phyloP scores from a whole-genome alignment of 1,140 invertebrate species.

The Tenebrio molitor region DNA sequence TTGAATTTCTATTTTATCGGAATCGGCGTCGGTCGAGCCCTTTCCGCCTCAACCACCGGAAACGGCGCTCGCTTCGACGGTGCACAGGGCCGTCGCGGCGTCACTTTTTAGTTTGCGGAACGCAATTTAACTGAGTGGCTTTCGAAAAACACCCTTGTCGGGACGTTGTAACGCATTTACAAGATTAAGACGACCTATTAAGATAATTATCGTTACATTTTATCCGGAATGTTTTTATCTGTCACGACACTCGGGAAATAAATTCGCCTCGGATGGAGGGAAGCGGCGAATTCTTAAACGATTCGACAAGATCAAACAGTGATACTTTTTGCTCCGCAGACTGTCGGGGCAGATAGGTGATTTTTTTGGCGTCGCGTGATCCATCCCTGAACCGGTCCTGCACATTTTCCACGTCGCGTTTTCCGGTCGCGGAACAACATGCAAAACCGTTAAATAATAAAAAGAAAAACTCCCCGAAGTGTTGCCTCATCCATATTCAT shows the following conservation, averaged over 20 bases:
- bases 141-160: slow-evolving; percentile 28
- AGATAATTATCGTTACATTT: slow-evolving; percentile 46
- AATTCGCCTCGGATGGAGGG: slow-evolving; percentile 2
- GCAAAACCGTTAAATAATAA: slow-evolving; percentile 34
- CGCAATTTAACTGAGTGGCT: slow-evolving; percentile 44
- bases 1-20: slow-evolving; percentile 22
- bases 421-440: slow-evolving; percentile 19
- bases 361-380: too few species aligned
- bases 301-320: background rate
- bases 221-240: slow-evolving; percentile 45
- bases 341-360: too few species aligned
- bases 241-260: slow-evolving; percentile 34
- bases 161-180: slow-evolving; percentile 44
- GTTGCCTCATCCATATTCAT: slow-evolving; percentile 54
- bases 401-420: slow-evolving; percentile 27
- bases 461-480: slow-evolving; percentile 19
- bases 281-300: background rate
- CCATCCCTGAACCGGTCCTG: background rate
- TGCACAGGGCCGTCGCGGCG: slow-evolving; percentile 25
- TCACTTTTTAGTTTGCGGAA: slow-evolving; percentile 14
- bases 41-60: slow-evolving; percentile 6
- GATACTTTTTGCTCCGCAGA: too few species aligned
- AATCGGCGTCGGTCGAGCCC: slow-evolving; percentile 22
- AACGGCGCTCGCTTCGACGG: background rate
- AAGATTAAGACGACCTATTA: slow-evolving; percentile 46